Evolutionary conservation across 2,888 invertebrate species (phyloP), one percentile per base, ranked within the genome.

Genomic region (Tillus elongatus): DNA sequence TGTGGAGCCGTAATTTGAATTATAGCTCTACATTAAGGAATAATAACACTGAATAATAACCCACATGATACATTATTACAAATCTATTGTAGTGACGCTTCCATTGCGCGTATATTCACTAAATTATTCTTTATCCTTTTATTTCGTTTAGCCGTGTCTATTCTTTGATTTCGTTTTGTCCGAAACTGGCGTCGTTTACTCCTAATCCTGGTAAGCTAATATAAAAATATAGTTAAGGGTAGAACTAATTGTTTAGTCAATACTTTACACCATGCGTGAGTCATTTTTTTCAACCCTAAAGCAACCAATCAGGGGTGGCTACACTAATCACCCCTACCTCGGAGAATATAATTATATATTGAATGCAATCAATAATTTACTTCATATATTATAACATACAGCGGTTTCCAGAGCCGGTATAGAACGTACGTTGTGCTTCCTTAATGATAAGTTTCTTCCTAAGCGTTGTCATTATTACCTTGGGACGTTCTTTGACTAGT

Each of bases 261-360:
- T 67, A 66, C 66, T 65, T 66, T 66, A 64, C 65, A 66, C 67
- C 64, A 65, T 63, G 64, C 64, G 65, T 67, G 67, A 67, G 64
- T 67, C 67, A 67, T 62, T 63, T 67, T 62, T 66, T 66, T 62
- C 60, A 61, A 63, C 63, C 65, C 64, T 60, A 60, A 60, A 57
- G 57, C 63, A 58, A 61, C 66, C 65, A 65, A 66, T 65, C 63
- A 58, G 62, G 60, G 63, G 57, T 57, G 56, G 58, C 59, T 57
- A 54, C 50, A 58, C 62, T 66, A 66, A 66, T 65, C 64, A 65
- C 64, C 64, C 64, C 56, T 55, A 48, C 60, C 58, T 53, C 59
- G 49, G 51, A 50, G 60, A 60, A 65, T 60, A 62, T 64, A 66
- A 67, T 66, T 66, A 66, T 64, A 60, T 65, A 66, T 66, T 58